Evolutionary conservation across 1,140 invertebrate genomes (phyloP).

Genomic region (Orchesella cincta): DNA sequence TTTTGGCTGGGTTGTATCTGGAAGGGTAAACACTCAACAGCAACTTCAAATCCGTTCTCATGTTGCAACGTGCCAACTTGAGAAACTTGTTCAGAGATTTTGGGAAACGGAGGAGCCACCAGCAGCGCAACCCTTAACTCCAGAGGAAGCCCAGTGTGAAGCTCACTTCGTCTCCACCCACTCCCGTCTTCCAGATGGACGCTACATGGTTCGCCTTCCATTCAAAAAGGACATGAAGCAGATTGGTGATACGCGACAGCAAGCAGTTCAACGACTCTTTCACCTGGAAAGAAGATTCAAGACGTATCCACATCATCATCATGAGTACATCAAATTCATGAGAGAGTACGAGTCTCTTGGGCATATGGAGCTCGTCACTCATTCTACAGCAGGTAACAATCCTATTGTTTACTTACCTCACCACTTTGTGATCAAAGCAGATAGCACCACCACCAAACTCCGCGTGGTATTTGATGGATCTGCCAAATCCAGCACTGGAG

Average conservation of each 20-base stretch:
- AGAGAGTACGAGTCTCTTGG: not conserved
- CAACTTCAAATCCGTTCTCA: not conserved
- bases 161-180: not conserved
- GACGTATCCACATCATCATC: not conserved
- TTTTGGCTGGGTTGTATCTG: constrained; percentile 11
- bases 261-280: not conserved
- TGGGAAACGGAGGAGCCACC: constrained; percentile 6
- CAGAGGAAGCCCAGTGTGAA: not conserved
- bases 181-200: not conserved
- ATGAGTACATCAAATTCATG: constrained; percentile 25
- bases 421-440: constrained; percentile 49
- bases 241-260: not conserved
- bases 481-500: constrained; percentile 27
- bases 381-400: no score
- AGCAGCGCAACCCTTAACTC: not conserved
- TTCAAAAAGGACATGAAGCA: not conserved
- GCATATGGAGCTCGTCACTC: not conserved
- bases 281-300: not conserved
- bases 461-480: constrained; percentile 52
- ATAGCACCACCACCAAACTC: constrained; percentile 47
- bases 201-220: not conserved
- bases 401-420: constrained; percentile 50
- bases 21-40: not conserved
- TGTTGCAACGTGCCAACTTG: not conserved
- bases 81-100: not conserved